Conservation (phyloP, 2,888 invertebrate genomes). For the Volucella inflata region DNA sequence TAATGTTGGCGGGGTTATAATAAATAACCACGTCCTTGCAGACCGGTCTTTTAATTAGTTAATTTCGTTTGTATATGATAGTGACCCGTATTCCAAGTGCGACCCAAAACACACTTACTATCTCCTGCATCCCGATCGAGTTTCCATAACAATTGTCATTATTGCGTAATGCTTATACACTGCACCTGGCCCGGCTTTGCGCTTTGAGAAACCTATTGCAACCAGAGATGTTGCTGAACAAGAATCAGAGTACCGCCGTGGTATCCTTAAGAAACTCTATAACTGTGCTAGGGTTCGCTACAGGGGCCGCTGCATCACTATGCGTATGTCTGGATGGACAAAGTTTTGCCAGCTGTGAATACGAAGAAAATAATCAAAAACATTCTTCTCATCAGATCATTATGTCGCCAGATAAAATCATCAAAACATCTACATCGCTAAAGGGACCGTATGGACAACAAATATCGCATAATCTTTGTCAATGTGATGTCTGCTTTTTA, state of each 20-base stretch:
- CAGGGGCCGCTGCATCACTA: conserved; percentile 94
- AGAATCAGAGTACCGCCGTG: conserved; percentile 87
- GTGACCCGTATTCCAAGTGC: conserved; percentile 19
- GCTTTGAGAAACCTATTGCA: conserved; percentile 35
- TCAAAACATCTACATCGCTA: conserved; percentile 90
- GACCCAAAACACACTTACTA: neutral
- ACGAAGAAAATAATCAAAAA: conserved; percentile 88
- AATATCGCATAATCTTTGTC: conserved; percentile 94
- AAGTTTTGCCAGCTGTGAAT: conserved; percentile 86
- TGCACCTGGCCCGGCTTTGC: conserved; percentile 15
- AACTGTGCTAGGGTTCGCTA: conserved; percentile 88
- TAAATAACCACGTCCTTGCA: too few relatives aligned
- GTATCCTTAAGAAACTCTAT: conserved; percentile 83
- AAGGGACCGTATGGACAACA: conserved; percentile 92
- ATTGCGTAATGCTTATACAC: conserved; percentile 61
- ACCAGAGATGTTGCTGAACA: conserved; percentile 90
- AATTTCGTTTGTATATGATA: neutral
- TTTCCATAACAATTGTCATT: conserved; percentile 22
- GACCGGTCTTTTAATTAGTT: neutral
- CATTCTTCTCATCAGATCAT: conserved; percentile 87
- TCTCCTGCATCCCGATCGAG: neutral
- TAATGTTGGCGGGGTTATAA: too few relatives aligned
- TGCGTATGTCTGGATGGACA: conserved; percentile 92
- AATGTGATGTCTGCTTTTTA: conserved; percentile 93
- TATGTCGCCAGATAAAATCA: conserved; percentile 89